A percentile compares a stretch with the other conserved stretches of the same genome.
Conservation (phyloP, 2,888 invertebrate species). For the Emesis russula region DNA sequence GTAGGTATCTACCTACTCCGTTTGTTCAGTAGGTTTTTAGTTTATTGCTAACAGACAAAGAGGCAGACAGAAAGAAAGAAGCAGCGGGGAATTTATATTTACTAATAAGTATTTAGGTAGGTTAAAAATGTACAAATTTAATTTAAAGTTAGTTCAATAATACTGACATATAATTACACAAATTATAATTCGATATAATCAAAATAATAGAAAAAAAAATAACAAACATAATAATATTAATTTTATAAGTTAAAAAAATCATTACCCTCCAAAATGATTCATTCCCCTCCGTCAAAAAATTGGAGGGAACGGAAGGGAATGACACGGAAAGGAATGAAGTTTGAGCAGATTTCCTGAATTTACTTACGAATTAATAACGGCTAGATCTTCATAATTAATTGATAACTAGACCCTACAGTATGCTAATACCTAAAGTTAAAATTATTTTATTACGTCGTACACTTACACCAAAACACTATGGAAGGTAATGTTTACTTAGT, state of each 20-base stretch:
- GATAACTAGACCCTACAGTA: conserved; percentile 13
- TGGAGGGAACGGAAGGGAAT: conserved; percentile 17
- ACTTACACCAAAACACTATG: no score
- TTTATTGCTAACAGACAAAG: background rate
- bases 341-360: conserved; percentile 13
- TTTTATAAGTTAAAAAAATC: background rate
- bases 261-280: background rate
- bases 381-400: conserved; percentile 6
- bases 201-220: conserved; percentile 3
- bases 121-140: background rate
- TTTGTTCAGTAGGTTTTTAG: no score
- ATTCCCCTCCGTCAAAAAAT: conserved; percentile 13
- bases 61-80: background rate
- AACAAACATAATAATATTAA: background rate
- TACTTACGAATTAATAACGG: conserved; percentile 6
- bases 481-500: conserved; percentile 3
- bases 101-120: background rate
- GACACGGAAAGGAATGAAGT: background rate
- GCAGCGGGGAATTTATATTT: background rate
- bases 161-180: no score
- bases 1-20: no score
- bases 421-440: conserved; percentile 16
- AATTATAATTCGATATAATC: conserved; percentile 8
- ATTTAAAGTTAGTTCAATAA: background rate
- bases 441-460: background rate